phyloP scores from a whole-genome alignment of 2,888 invertebrate species.

The Dolichomitus sp. region DNA sequence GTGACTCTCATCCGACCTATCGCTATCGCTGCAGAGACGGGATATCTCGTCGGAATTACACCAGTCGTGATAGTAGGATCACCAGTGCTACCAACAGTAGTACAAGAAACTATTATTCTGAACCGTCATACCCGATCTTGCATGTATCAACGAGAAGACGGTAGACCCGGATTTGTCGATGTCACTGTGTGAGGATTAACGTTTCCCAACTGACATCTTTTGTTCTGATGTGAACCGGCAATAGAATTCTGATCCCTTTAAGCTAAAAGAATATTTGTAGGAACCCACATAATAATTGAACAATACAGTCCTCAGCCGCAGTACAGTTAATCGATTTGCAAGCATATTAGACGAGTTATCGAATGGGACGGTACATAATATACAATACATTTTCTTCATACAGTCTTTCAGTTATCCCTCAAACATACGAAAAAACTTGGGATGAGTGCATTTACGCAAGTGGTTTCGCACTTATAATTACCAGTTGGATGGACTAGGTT shows the following conservation, averaged over 20 bases:
- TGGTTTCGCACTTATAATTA: too few relatives aligned
- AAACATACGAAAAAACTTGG: too few relatives aligned
- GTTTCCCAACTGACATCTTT: slow-evolving; percentile 4
- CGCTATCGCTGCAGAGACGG: slow-evolving; percentile 19
- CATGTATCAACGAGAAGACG: slow-evolving; percentile 2
- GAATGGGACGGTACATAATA: too few relatives aligned
- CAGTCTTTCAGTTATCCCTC: too few relatives aligned
- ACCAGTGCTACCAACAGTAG: background rate
- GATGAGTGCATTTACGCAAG: too few relatives aligned
- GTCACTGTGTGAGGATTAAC: slow-evolving; percentile 2
- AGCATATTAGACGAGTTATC: background rate
- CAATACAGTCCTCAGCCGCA: background rate
- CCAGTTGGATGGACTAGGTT: too few relatives aligned
- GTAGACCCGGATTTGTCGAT: slow-evolving; percentile 3
- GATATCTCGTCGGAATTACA: background rate
- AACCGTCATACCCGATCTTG: background rate
- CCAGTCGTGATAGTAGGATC: background rate
- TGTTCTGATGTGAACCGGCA: background rate
- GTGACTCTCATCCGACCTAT: slow-evolving; percentile 29
- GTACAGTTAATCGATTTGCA: background rate
- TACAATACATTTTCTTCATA: too few relatives aligned
- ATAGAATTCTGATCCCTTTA: background rate
- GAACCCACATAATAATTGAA: background rate
- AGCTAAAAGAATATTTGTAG: background rate
- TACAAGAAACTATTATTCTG: slow-evolving; percentile 1